A percentile compares a stretch with the other conserved stretches of the same genome.
Conservation (phyloP, 2,797 vertebrate genomes). For the Danio choprae region DNA sequence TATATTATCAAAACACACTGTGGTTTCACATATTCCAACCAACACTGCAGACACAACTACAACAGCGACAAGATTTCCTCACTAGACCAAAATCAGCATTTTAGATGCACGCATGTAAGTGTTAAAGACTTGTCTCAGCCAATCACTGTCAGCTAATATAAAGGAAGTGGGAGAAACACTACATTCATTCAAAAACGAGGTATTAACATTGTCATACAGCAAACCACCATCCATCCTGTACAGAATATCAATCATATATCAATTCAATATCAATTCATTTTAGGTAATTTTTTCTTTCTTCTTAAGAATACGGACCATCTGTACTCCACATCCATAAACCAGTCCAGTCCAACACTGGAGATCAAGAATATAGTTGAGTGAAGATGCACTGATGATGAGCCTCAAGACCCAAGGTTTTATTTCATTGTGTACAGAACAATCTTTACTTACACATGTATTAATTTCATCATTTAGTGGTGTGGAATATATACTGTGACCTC, state of each 20-base stretch:
- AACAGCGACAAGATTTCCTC: too few species aligned
- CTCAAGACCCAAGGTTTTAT: background rate
- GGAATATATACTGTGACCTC: background rate
- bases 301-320: background rate
- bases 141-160: background rate
- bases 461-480: too few species aligned
- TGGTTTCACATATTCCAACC: background rate
- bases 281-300: too few species aligned
- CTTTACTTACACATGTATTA: too few species aligned
- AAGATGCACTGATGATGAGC: background rate
- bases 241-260: background rate
- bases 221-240: background rate
- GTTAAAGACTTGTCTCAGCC: too few species aligned
- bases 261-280: too few species aligned
- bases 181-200: background rate
- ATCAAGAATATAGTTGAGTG: slow-evolving; percentile 44
- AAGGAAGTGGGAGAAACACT: background rate
- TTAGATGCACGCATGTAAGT: background rate
- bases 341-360: too few species aligned
- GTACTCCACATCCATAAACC: slow-evolving; percentile 46
- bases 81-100: background rate
- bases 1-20: background rate
- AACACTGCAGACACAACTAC: too few species aligned
- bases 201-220: background rate
- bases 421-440: background rate